Percentiles rank a stretch among this genome's conserved stretches.
phyloP scores from a whole-genome alignment of 2,113 vertebrate species.

The Dolichotis patagonum region DNA sequence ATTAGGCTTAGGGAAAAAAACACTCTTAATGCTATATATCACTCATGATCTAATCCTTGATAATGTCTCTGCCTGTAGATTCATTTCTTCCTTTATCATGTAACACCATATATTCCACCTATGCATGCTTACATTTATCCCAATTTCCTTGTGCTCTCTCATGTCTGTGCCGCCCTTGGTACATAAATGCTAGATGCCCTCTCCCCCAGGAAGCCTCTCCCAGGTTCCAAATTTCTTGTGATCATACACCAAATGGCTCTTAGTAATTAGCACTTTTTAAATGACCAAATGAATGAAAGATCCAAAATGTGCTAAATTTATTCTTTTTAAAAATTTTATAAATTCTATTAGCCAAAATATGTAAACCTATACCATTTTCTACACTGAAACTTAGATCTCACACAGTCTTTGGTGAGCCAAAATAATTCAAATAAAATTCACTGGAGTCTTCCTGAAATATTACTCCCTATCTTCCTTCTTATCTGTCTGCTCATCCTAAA shows the following conservation, averaged over 20 bases:
- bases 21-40: not conserved
- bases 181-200: not conserved
- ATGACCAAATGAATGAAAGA: not conserved
- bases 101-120: not conserved
- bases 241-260: not conserved
- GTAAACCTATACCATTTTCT: not conserved
- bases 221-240: not conserved
- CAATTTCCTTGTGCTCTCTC: not conserved
- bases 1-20: not conserved
- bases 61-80: not conserved
- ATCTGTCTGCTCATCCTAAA: not conserved
- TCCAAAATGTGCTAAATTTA: not conserved
- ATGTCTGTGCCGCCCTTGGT: not conserved
- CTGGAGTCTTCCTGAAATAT: not conserved
- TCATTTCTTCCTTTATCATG: not conserved
- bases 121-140: not conserved
- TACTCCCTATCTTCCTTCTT: not conserved
- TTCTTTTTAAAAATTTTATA: not conserved
- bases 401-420: not conserved
- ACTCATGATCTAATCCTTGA: not conserved
- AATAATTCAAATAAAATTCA: constrained; percentile 33
- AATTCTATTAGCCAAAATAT: not conserved
- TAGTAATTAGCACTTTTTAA: not conserved
- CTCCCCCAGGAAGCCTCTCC: not conserved
- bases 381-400: not conserved